Conservation (phyloP, 2,113 vertebrate genomes). For the Garra rufa region DNA sequence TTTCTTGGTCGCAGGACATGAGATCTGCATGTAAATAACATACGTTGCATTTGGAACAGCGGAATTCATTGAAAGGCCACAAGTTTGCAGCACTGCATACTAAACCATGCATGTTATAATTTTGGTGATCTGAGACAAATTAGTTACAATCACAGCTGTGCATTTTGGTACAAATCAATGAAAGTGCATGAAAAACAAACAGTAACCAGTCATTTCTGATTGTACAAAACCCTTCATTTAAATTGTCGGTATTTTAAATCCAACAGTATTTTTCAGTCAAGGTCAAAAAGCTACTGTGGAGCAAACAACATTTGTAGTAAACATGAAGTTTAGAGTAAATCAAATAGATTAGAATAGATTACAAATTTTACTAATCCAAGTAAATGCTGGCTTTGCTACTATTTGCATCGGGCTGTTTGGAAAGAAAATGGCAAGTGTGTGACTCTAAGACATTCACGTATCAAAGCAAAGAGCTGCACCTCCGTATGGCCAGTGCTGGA, state of each 20-base stretch:
- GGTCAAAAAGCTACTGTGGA: slow-evolving; percentile 15
- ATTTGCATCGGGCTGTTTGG: background rate
- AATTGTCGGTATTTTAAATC: background rate
- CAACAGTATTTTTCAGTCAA: background rate
- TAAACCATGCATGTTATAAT: background rate
- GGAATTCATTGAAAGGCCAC: slow-evolving; percentile 8
- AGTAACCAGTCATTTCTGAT: background rate
- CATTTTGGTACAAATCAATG: background rate
- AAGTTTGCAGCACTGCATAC: background rate
- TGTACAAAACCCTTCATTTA: background rate
- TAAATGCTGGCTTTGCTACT: background rate
- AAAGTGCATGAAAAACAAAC: background rate
- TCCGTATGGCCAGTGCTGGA: slow-evolving; percentile 8
- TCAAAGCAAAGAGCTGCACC: slow-evolving; percentile 39
- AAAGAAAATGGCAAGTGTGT: slow-evolving; percentile 41
- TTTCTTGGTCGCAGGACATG: background rate
- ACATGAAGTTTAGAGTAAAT: background rate
- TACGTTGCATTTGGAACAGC: background rate
- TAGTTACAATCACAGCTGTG: background rate
- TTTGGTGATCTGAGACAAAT: background rate
- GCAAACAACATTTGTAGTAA: background rate
- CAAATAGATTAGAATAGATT: background rate
- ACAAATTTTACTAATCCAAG: background rate
- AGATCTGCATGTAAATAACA: background rate
- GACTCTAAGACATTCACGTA: slow-evolving; percentile 20